phyloP scores from a whole-genome alignment of 2,113 vertebrate genomes.

The Helogale parvula region DNA sequence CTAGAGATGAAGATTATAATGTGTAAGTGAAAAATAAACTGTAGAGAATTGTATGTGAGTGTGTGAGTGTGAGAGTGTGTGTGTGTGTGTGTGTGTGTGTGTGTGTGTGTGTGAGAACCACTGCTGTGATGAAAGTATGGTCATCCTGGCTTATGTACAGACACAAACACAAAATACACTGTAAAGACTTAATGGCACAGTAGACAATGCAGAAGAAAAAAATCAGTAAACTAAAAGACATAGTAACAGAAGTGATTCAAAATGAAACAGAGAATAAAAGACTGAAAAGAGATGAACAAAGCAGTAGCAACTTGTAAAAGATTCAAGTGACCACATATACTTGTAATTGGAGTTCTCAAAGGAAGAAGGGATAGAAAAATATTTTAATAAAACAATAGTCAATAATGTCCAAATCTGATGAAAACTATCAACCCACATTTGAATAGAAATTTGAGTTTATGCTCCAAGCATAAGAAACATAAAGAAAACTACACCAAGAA shows the following conservation, averaged over 20 bases:
- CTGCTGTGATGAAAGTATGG: neutral
- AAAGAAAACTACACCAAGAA: neutral
- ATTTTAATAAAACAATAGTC: neutral
- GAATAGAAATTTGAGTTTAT: neutral
- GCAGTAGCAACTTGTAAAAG: neutral
- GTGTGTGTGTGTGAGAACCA: neutral
- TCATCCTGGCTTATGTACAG: neutral
- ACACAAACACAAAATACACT: neutral
- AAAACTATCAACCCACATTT: neutral
- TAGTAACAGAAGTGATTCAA: neutral
- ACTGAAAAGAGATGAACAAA: conserved; percentile 23
- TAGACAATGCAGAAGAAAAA: conserved; percentile 14
- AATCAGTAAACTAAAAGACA: neutral
- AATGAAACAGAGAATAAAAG: neutral
- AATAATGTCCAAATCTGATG: neutral
- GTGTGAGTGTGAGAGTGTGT: no score
- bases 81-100: no score
- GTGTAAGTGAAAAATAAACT: neutral
- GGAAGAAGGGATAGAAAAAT: neutral
- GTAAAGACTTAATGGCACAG: neutral
- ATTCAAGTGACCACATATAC: neutral
- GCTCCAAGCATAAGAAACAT: neutral
- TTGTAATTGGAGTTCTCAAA: neutral
- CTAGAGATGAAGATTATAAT: neutral
- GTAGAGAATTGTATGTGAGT: neutral